Base-by-base conservation (phyloP, 2,888 invertebrate genomes). In the Amphipyra tragopoginis region DNA sequence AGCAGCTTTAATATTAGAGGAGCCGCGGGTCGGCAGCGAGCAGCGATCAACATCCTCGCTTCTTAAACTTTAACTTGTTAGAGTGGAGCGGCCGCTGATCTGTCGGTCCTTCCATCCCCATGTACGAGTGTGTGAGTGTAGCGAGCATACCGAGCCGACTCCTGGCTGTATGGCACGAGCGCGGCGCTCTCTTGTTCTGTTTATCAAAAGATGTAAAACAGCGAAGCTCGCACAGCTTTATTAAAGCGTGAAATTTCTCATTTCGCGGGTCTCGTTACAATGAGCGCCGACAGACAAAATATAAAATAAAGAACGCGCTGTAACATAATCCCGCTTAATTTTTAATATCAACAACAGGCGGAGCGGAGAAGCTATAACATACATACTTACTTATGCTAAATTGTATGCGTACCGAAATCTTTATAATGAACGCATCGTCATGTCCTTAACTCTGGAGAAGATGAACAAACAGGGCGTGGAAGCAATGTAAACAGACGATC, bases 161-260 rank as follows among this genome's bases (percentile, higher is more conserved):
- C 26, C 21, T 29, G 14, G 1, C 39, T 9, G 34, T 50, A 43
- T 53, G 3, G 21, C 21, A 21, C 21, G 43, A 9, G 36, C 50
- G 7, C 29, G 15, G 9, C 6, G 21, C 33, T 33, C 52, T 40
- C 21, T 26, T 15, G 14, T 48, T 39, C 54, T 51, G 33, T 61
- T 59, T 59, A 48, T 57, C 57, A 57, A 40, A 49, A 60, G 33
- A 62, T 58, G 67, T 49, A 64, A 58, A 74, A 66, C 69, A 56
- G 53, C 14, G 40, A 38, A 51, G 51, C 50, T 33, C 59, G 54
- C 72, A 52, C 55, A 49, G 70, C 65, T 69, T 79, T 76, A 79
- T 72, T 77, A 80, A 82, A 77, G 69, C 82, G 75, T 80, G 77
- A 84, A 82, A 82, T 84, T 84, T 84, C 82, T 85, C 84, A 82